Percentiles rank a stretch among this genome's conserved stretches.
These are phyloP conservation scores for Paracanthobrama guichenoti DNA, from an alignment of 2,113 vertebrate species.

Conservation along the genomic window DNA sequence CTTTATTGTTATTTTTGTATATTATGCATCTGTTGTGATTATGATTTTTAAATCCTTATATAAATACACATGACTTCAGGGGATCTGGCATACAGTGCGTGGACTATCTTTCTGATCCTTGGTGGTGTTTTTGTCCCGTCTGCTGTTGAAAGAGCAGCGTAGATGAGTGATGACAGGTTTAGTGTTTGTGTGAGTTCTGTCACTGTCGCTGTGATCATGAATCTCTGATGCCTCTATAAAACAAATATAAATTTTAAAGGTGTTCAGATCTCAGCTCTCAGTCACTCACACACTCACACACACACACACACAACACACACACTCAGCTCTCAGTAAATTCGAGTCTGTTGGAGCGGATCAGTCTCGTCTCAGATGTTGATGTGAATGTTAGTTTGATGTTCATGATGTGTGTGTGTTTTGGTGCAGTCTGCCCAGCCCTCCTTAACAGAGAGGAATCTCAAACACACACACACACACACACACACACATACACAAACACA, in stretches of 20 bases:
- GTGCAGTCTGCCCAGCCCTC: slow-evolving; percentile 36
- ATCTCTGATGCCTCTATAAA: background rate
- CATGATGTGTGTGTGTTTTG: slow-evolving; percentile 26
- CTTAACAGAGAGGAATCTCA: background rate
- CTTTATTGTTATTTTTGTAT: too few relatives aligned
- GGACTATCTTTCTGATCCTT: too few relatives aligned
- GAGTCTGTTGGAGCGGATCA: background rate
- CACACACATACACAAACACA: background rate
- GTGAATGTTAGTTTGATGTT: background rate
- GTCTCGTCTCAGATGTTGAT: background rate
- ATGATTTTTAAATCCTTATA: too few relatives aligned
- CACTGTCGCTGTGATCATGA: background rate
- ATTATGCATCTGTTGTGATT: too few relatives aligned
- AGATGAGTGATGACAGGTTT: too few relatives aligned
- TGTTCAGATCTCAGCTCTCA: background rate
- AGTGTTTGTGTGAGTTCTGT: background rate
- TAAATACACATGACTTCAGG: too few relatives aligned
- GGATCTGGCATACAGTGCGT: too few relatives aligned
- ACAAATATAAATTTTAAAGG: background rate
- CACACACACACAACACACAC: too few relatives aligned
- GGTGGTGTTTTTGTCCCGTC: too few relatives aligned
- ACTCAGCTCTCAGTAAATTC: background rate
- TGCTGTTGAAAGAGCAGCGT: too few relatives aligned
- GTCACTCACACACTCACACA: too few relatives aligned
- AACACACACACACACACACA: background rate